Evolutionary conservation across 35 echinoderm and acorn worm genomes (phyloP).

Genomic region (Ophioderma brevispina): DNA sequence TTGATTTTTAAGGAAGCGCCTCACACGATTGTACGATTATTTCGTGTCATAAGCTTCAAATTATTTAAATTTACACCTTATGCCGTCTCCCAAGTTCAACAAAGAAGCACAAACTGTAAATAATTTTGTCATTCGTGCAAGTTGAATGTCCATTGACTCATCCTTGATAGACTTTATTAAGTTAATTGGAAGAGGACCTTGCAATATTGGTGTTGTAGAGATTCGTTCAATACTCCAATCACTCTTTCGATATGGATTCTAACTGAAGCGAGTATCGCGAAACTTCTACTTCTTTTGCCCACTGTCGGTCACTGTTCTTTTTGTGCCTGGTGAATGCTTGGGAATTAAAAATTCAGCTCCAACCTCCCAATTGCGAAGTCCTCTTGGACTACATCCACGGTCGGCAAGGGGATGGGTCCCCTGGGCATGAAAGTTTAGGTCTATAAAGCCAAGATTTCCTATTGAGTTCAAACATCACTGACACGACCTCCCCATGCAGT

Average conservation of each 20-base stretch:
- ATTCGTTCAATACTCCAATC: slow-evolving; percentile 38
- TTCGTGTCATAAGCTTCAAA: no score
- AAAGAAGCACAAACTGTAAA: slow-evolving; percentile 29
- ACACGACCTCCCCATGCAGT: slow-evolving; percentile 41
- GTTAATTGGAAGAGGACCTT: slow-evolving; percentile 7
- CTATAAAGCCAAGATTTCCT: slow-evolving; percentile 31
- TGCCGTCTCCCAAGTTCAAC: slow-evolving; percentile 56
- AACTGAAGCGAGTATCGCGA: slow-evolving; percentile 31
- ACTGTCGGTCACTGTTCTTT: no score
- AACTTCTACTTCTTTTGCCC: slow-evolving; percentile 46
- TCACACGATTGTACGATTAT: no score
- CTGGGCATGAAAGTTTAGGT: neutral
- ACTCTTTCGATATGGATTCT: slow-evolving; percentile 51
- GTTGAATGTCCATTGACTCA: slow-evolving; percentile 27
- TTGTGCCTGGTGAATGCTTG: slow-evolving; percentile 40
- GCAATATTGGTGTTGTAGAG: slow-evolving; percentile 40
- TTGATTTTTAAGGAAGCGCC: no score
- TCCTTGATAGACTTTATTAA: slow-evolving; percentile 40
- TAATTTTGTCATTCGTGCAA: slow-evolving; percentile 47
- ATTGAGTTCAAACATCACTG: slow-evolving; percentile 36
- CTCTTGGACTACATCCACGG: slow-evolving; percentile 40
- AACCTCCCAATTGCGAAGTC: slow-evolving; percentile 27
- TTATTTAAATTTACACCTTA: no score
- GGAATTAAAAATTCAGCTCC: slow-evolving; percentile 51
- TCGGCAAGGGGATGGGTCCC: slow-evolving; percentile 51